Evolutionary conservation across 2,888 invertebrate species (phyloP), one percentile per base, ranked within the genome.

Genomic region (Phrixothrix hirtus): DNA sequence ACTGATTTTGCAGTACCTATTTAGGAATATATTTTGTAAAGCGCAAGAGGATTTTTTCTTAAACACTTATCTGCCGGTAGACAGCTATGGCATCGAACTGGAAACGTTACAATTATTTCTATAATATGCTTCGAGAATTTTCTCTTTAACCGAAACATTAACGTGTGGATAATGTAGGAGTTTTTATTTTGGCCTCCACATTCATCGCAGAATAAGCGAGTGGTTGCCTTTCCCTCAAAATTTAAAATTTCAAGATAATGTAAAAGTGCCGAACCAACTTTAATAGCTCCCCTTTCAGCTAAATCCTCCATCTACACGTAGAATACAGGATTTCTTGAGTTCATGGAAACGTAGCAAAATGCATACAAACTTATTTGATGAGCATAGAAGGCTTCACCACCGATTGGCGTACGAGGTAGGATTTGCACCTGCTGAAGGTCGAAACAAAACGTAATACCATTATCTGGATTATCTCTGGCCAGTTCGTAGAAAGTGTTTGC

Each of bases 1-100:
- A 30, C 29, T 29, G 15, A n/a, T 36, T 36, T 35, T 26, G 50
- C 54, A 16, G 15, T n/a, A n/a, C n/a, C n/a, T n/a, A n/a, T n/a
- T n/a, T n/a, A n/a, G n/a, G n/a, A n/a, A n/a, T n/a, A n/a, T n/a
- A n/a, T n/a, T n/a, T n/a, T n/a, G n/a, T n/a, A n/a, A n/a, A n/a
- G n/a, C n/a, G n/a, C n/a, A n/a, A n/a, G n/a, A n/a, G n/a, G n/a
- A n/a, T n/a, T n/a, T n/a, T n/a, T n/a, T n/a, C n/a, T n/a, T n/a
- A n/a, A n/a, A n/a, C n/a, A n/a, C n/a, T n/a, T n/a, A n/a, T n/a
- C n/a, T n/a, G n/a, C n/a, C n/a, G n/a, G n/a, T n/a, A n/a, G n/a
- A n/a, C n/a, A n/a, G n/a, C n/a, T n/a, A n/a, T n/a, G n/a, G n/a
- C n/a, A n/a, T n/a, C n/a, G n/a, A n/a, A n/a, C n/a, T n/a, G n/a